phyloP scores from a whole-genome alignment of 92 coral and sea anemone species.

The Pocillopora grandis region DNA sequence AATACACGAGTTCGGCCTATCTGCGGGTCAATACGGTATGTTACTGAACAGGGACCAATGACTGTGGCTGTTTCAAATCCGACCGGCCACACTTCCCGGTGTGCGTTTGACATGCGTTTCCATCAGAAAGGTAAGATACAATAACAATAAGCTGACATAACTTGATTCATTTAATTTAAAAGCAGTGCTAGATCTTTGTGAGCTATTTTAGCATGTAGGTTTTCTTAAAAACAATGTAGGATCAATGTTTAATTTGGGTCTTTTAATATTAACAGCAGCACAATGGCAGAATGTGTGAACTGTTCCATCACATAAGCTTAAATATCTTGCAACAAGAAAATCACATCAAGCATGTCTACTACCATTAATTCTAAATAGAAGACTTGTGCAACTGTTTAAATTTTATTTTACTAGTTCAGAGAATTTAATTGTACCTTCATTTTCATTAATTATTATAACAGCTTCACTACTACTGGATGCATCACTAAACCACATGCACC shows the following conservation, averaged over 20 bases:
- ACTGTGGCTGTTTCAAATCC: neutral
- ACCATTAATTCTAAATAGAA: slow-evolving; percentile 2
- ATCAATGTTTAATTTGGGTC: slow-evolving; percentile 4
- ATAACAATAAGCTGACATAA: neutral
- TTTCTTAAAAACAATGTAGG: slow-evolving; percentile 1
- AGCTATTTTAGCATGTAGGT: slow-evolving; percentile 5
- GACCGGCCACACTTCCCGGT: neutral
- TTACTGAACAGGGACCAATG: slow-evolving; percentile 3
- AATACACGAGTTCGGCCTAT: no score
- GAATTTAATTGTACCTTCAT: slow-evolving; percentile 1
- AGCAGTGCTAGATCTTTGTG: neutral
- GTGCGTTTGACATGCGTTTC: slow-evolving; percentile 8
- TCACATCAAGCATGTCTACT: neutral
- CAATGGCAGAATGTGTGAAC: slow-evolving; percentile 7
- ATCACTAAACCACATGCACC: neutral
- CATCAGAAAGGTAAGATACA: slow-evolving; percentile 12
- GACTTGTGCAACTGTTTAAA: slow-evolving; percentile 2
- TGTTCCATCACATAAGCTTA: neutral
- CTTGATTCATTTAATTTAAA: slow-evolving; percentile 1
- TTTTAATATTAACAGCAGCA: neutral
- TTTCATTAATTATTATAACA: neutral
- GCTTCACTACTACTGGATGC: neutral
- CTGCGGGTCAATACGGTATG: neutral
- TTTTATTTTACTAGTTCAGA: slow-evolving; percentile 6
- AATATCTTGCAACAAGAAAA: slow-evolving; percentile 7